phyloP scores from a whole-genome alignment of 2,888 invertebrate genomes.

The Scaptomyza tumidula region DNA sequence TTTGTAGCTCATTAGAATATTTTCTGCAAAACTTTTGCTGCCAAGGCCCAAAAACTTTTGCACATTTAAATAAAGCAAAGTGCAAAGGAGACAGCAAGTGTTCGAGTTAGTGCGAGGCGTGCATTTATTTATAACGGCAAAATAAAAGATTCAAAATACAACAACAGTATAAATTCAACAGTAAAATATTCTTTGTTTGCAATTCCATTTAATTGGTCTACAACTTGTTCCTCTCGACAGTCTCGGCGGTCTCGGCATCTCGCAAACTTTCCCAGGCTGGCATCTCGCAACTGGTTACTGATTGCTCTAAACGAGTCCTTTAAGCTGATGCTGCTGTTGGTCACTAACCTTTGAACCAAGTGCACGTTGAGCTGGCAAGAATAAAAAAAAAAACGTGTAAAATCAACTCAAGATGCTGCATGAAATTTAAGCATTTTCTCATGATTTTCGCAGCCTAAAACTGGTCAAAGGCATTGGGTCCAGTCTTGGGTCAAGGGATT shows the following conservation, averaged over 20 bases:
- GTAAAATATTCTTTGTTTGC: conserved; percentile 60
- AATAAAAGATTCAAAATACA: conserved; percentile 22
- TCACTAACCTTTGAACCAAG: conserved; percentile 77
- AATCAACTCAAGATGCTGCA: conserved; percentile 71
- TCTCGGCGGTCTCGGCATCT: conserved; percentile 33
- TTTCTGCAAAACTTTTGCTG: conserved; percentile 65
- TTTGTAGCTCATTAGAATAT: conserved; percentile 80
- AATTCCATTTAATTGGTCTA: conserved; percentile 76
- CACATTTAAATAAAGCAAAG: conserved; percentile 19
- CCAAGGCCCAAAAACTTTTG: conserved; percentile 50
- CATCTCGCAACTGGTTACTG: conserved; percentile 41
- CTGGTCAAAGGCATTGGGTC: conserved; percentile 54
- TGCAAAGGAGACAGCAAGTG: conserved; percentile 23
- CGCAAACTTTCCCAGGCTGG: conserved; percentile 44
- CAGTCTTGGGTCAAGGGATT: conserved; percentile 45
- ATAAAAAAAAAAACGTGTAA: conserved; percentile 51
- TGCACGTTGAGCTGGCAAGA: conserved; percentile 30
- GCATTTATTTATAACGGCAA: conserved; percentile 60
- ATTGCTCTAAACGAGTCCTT: conserved; percentile 39
- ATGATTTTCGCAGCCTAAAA: conserved; percentile 55
- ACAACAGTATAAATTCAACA: conserved; percentile 33
- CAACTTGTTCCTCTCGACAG: conserved; percentile 68
- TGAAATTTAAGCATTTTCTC: conserved; percentile 67
- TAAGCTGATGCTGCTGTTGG: conserved; percentile 27
- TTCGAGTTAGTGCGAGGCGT: conserved; percentile 19